Evolutionary conservation across 2,797 vertebrate genomes (phyloP).

Genomic region (Valencia hispanica): DNA sequence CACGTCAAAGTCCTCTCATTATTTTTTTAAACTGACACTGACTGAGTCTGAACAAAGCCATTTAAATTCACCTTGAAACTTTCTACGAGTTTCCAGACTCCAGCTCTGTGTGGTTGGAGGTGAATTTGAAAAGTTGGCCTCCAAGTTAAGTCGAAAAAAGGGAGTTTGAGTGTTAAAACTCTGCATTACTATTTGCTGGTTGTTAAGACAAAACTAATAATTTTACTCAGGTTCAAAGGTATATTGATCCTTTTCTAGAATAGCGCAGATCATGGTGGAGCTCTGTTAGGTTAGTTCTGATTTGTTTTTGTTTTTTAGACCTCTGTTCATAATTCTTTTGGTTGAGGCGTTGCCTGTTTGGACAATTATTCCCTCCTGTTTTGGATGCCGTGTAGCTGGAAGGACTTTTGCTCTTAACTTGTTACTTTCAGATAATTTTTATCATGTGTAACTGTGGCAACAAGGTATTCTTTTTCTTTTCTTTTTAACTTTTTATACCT

Average conservation of each 20-base stretch:
- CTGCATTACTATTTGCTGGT: background rate
- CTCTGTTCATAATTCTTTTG: too few species aligned
- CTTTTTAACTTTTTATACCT: background rate
- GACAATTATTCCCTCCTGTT: too few species aligned
- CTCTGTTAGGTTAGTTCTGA: too few species aligned
- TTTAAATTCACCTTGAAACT: slow-evolving; percentile 11
- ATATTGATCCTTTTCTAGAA: background rate
- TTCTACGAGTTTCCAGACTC: background rate
- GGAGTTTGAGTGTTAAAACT: background rate
- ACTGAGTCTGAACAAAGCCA: background rate
- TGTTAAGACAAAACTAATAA: background rate
- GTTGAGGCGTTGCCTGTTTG: too few species aligned
- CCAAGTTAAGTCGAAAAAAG: background rate
- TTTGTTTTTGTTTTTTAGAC: too few species aligned
- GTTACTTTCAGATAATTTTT: too few species aligned
- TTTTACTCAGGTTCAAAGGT: background rate
- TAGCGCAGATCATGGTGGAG: too few species aligned
- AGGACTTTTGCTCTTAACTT: too few species aligned
- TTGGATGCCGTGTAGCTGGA: too few species aligned
- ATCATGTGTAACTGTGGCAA: too few species aligned
- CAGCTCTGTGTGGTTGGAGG: background rate
- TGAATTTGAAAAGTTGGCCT: slow-evolving; percentile 1
- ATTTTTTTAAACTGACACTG: background rate
- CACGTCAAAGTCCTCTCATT: background rate
- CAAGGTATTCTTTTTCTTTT: too few species aligned